Conservation (phyloP, 2,797 vertebrate genomes). For the Rhinophrynus dorsalis region DNA sequence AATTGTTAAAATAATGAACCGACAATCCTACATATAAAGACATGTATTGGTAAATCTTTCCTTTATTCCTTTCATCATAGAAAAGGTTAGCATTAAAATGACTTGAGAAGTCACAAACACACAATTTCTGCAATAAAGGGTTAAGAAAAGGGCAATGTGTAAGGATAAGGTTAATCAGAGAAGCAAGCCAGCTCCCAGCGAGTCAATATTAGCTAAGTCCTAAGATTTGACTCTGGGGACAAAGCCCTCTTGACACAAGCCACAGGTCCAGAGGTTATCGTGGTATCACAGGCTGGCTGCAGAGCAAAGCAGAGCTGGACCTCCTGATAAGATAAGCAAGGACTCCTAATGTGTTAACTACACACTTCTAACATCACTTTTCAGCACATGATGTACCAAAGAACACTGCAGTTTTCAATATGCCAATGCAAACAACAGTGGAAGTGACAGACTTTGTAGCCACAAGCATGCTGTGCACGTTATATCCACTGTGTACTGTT, state of each 20-base stretch:
- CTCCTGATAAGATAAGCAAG: slow-evolving; percentile 13
- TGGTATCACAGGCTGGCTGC: slow-evolving; percentile 6
- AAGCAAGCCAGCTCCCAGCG: neutral
- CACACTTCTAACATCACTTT: slow-evolving; percentile 31
- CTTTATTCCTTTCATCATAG: no score
- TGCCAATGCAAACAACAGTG: neutral
- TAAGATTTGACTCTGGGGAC: neutral
- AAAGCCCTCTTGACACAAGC: slow-evolving; percentile 24
- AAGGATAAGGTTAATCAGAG: neutral
- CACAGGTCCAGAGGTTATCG: neutral
- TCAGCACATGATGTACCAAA: neutral
- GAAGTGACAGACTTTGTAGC: neutral
- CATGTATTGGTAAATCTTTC: no score
- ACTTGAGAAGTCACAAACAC: no score
- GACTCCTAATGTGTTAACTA: slow-evolving; percentile 20
- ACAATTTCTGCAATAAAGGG: no score
- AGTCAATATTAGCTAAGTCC: slow-evolving; percentile 2
- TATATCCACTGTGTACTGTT: no score
- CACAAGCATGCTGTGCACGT: no score
- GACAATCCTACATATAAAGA: no score
- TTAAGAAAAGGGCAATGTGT: neutral
- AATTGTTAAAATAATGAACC: no score
- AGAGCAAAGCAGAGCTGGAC: neutral
- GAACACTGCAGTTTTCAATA: neutral
- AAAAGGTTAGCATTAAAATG: no score